Evolutionary conservation across 92 coral and sea anemone genomes (phyloP).

Genomic region (Epizoanthus ramosus): DNA sequence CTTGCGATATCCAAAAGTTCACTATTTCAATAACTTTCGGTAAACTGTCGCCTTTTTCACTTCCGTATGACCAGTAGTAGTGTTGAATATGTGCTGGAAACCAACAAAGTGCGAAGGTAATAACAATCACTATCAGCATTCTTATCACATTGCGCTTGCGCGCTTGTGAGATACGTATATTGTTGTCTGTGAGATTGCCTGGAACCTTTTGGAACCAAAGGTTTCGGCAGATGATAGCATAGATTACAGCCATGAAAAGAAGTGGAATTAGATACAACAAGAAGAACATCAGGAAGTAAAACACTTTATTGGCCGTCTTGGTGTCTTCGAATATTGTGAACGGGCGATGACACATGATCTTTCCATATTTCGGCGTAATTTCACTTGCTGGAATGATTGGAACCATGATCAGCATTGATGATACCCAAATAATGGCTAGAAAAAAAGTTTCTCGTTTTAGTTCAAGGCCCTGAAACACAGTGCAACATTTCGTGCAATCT

Average conservation of each 20-base stretch:
- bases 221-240: slow-evolving; percentile 18
- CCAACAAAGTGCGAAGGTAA: slow-evolving; percentile 30
- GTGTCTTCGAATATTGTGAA: background rate
- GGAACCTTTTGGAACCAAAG: slow-evolving; percentile 29
- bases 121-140: slow-evolving; percentile 26
- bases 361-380: background rate
- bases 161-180: slow-evolving; percentile 4
- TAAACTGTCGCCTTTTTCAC: background rate
- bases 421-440: slow-evolving; percentile 37
- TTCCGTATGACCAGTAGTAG: slow-evolving; percentile 20
- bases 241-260: slow-evolving; percentile 16
- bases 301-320: background rate
- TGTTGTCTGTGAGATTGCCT: slow-evolving; percentile 26
- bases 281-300: slow-evolving; percentile 7
- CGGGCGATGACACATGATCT: background rate
- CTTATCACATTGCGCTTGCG: slow-evolving; percentile 37
- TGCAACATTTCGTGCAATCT: no score
- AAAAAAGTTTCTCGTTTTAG: background rate
- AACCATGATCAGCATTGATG: slow-evolving; percentile 30
- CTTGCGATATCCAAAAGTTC: slow-evolving; percentile 24
- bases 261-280: slow-evolving; percentile 29
- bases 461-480: background rate
- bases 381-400: slow-evolving; percentile 39
- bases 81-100: slow-evolving; percentile 26
- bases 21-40: background rate